Evolutionary conservation across 2,797 vertebrate genomes (phyloP), one percentile per base, ranked within the genome.

Genomic region (Smutsia temminckii): DNA sequence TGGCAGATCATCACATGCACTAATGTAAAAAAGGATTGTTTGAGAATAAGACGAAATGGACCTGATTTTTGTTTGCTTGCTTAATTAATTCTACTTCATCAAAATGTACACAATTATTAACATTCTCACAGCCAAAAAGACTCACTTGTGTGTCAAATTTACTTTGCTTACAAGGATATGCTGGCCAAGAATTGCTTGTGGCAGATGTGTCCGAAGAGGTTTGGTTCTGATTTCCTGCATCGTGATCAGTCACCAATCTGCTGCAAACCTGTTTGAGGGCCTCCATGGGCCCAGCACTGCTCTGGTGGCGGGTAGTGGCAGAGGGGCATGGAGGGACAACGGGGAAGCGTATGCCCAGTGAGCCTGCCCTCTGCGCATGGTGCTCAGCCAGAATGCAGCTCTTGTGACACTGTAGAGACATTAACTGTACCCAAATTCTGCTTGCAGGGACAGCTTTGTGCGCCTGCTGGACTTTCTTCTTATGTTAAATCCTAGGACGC

Each of bases 1-100:
- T 2, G 18, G 10, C 9, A 21, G 46, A 23, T 27, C 1, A 3
- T 14, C 53, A 0, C 0, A 20, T 13, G 6, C 2, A 32, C 5
- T 17, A 27, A 1, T 2, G 2, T 3, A 7, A 16, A 27, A 49
- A 72, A 21, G 9, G 27, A 40, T 2, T 1, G 12, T 32, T 21
- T 20, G 6, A 40, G 42, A 59, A 10, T 51, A 20, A 81, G n/a
- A 29, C 1, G 32, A 37, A 42, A 27, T 3, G 2, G 2, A 42
- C 34, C 14, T 9, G 27, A 9, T 3, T 27, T 2, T 27, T 23
- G 4, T 34, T 34, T 46, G 42, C 34, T 68, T 8, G 3, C 6
- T 21, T 25, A 29, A 66, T 49, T 29, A 16, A 55, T 29, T 13
- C n/a, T 3, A 16, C 40, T 37, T 72, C 14, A 40, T 27, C 75